Base-by-base conservation (phyloP, 2,797 vertebrate species). In the Leptodactylus fallax region DNA sequence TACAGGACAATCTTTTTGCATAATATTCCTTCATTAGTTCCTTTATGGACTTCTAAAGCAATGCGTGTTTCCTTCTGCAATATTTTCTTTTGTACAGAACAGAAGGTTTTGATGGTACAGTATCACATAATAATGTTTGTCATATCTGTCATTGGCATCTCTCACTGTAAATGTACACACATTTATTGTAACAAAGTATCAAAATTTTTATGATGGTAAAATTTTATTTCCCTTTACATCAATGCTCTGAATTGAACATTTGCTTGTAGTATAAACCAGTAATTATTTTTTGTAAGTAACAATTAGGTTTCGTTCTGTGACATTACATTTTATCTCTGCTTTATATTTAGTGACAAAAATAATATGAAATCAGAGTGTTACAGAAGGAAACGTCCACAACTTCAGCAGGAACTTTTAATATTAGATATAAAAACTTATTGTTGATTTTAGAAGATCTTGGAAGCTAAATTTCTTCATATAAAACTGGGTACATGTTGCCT, bases 211-310 rank as follows among this genome's bases (percentile, higher is more conserved):
- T 47, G 19, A 13, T 25, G 23, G 45, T 53, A 53, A 88, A 85
- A 84, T 79, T 56, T 79, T 36, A 84, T 84, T 85, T 84, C 51
- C 27, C 85, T 58, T 85, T 61, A 27, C 23, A 71, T 78, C 74
- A 61, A 9, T 80, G 81, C 47, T 25, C n/a, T 10, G 53, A 23
- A 11, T 27, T 53, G 36, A 80, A 72, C 45, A 63, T 14, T 58
- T 12, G 7, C 51, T 36, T 79, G 63, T 71, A 53, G 56, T 79
- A n/a, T 13, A 79, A 83, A 67, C 19, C 81, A 69, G 27, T 77
- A 78, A 87, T 65, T 87, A 77, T 47, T 79, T 61, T 87, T 87
- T 83, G 16, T 7, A 83, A 51, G 79, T 74, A 55, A 76, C 72
- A 78, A 83, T 87, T 81, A 76, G 14, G 13, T 60, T 86, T 81